phyloP scores from a whole-genome alignment of 2,888 invertebrate genomes.

The Cheilosia pagana region DNA sequence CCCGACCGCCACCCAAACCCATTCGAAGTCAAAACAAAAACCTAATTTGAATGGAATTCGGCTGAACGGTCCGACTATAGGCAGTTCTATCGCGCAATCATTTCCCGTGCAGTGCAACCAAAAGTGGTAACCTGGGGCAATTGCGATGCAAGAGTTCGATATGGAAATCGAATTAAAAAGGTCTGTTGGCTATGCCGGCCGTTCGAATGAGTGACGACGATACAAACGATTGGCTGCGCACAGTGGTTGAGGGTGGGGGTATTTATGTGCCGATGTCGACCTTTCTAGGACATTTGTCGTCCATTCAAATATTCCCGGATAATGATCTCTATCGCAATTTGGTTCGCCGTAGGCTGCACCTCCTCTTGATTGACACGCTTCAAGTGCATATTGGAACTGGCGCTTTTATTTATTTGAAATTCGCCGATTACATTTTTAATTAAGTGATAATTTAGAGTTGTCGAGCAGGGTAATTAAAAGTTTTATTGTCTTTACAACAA shows the following conservation, averaged over 20 bases:
- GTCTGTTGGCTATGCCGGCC: conserved; percentile 6
- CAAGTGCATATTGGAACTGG: conserved; percentile 1
- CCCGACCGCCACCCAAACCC: conserved; percentile 1
- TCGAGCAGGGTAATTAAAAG: conserved; percentile 9
- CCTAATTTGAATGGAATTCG: conserved; percentile 42
- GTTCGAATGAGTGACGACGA: conserved; percentile 17
- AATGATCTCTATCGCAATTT: not conserved
- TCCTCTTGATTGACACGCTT: conserved; percentile 5
- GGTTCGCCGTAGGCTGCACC: not conserved
- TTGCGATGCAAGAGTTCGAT: conserved; percentile 20
- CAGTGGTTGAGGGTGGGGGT: not conserved
- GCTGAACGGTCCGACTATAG: conserved; percentile 4
- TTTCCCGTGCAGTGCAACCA: conserved; percentile 5
- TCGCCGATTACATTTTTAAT: conserved; percentile 19
- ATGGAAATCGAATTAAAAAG: conserved; percentile 22
- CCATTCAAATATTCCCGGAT: conserved; percentile 14
- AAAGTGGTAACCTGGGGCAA: conserved; percentile 21
- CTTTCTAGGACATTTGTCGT: conserved; percentile 26
- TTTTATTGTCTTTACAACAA: conserved; percentile 22
- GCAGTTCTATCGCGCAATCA: conserved; percentile 34
- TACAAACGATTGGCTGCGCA: not conserved
- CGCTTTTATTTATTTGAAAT: conserved; percentile 16
- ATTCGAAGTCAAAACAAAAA: conserved; percentile 35
- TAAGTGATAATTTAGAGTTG: conserved; percentile 16
- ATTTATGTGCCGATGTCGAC: conserved; percentile 9